Evolutionary conservation across 1,140 invertebrate genomes (phyloP).

Genomic region (Pomacea maculata): DNA sequence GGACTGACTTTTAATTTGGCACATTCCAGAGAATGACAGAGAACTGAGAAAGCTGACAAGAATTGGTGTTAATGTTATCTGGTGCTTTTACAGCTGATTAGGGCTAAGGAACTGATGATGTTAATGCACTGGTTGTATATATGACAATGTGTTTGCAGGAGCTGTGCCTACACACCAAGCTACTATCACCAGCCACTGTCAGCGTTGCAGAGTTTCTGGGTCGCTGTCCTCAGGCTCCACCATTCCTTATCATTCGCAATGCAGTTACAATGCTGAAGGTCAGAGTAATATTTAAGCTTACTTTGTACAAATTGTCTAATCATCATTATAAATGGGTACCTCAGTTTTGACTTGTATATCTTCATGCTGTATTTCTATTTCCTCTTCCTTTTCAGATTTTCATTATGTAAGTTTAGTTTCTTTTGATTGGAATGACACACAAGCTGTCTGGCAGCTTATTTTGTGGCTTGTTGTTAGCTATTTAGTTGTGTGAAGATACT

Average conservation of each 20-base stretch:
- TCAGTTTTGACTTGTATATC: no score
- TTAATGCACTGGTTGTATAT: not conserved
- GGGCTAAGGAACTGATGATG: not conserved
- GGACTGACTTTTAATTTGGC: no score
- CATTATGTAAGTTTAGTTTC: no score
- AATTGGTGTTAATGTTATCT: not conserved
- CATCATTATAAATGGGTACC: no score
- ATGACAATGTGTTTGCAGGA: conserved; percentile 70
- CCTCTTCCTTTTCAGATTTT: no score
- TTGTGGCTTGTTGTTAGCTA: no score
- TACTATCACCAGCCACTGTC: conserved; percentile 79
- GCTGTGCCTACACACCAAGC: conserved; percentile 90
- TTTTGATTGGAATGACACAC: no score
- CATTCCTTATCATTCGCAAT: conserved; percentile 77
- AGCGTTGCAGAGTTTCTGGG: conserved; percentile 84
- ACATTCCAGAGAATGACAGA: no score
- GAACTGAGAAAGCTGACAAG: not conserved
- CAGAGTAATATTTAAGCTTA: not conserved
- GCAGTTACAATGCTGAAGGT: conserved; percentile 80
- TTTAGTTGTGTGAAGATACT: no score
- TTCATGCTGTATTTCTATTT: no score
- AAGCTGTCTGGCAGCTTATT: no score
- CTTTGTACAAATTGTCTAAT: no score
- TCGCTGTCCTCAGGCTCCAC: conserved; percentile 85
- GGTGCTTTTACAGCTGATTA: not conserved